Conservation (phyloP, 2,113 vertebrate species). For the Phasianus colchicus region DNA sequence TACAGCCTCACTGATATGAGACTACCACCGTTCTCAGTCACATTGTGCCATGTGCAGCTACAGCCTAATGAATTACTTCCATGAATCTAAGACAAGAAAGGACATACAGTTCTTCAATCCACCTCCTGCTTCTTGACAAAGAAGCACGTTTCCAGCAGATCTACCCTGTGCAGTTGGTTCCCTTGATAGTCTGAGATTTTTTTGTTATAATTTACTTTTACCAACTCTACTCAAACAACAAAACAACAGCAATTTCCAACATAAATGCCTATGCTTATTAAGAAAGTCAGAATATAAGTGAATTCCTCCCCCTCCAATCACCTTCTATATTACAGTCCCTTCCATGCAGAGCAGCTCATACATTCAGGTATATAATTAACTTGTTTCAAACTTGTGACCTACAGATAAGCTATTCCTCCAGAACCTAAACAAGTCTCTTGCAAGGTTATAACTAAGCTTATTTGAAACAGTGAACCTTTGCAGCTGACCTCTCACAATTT, state of each 20-base stretch:
- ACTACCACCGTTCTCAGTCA: background rate
- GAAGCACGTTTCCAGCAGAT: background rate
- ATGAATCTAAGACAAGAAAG: background rate
- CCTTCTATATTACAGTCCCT: background rate
- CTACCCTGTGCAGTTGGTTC: background rate
- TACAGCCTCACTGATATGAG: background rate
- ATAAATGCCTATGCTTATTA: background rate
- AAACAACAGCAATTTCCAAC: background rate
- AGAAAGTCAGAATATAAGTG: background rate
- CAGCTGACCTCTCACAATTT: background rate
- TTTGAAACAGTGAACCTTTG: background rate
- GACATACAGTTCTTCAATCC: background rate
- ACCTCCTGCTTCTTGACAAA: slow-evolving; percentile 11
- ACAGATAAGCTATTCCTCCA: slow-evolving; percentile 5
- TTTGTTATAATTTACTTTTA: background rate
- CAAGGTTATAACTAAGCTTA: slow-evolving; percentile 6
- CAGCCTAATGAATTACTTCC: background rate
- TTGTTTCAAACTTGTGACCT: slow-evolving; percentile 9
- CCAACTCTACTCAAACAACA: background rate
- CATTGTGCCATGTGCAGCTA: background rate
- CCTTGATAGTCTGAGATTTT: background rate
- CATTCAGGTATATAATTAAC: background rate
- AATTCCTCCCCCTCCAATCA: background rate
- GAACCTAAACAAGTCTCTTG: background rate
- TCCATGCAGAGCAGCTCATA: background rate